phyloP scores from a whole-genome alignment of 2,113 vertebrate species.

The Micronycteris hirsuta region DNA sequence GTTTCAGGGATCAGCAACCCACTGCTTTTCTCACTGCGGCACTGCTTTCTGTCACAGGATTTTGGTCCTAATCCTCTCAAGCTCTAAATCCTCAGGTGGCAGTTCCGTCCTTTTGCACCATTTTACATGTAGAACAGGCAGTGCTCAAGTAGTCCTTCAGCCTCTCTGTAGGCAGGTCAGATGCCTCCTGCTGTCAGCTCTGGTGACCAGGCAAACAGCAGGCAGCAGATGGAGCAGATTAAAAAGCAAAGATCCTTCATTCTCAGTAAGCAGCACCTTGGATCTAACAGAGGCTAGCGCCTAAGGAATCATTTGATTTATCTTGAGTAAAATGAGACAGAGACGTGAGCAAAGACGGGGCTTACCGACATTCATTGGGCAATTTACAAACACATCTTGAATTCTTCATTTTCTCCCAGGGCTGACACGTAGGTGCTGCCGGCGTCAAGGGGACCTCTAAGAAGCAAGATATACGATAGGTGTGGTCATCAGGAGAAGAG shows the following conservation, averaged over 20 bases:
- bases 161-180: conserved; percentile 29
- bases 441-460: conserved; percentile 68
- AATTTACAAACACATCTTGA: conserved; percentile 89
- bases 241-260: conserved; percentile 27
- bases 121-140: conserved; percentile 46
- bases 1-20: conserved; percentile 1
- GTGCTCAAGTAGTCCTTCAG: conserved; percentile 16
- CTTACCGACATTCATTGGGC: conserved; percentile 91
- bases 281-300: neutral
- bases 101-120: conserved; percentile 39
- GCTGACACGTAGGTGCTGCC: conserved; percentile 80
- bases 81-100: conserved; percentile 61
- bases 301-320: conserved; percentile 16
- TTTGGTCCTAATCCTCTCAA: conserved; percentile 26
- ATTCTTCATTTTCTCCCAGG: conserved; percentile 86
- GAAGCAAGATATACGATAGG: conserved; percentile 47
- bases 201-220: conserved; percentile 40
- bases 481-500: neutral
- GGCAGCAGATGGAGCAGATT: neutral
- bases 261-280: neutral
- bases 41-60: conserved; percentile 31
- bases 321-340: conserved; percentile 47
- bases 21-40: conserved; percentile 50
- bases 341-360: conserved; percentile 28
- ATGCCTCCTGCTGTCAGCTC: conserved; percentile 19